Conservation (phyloP, 2,113 vertebrate genomes). For the Chrysemys picta region DNA sequence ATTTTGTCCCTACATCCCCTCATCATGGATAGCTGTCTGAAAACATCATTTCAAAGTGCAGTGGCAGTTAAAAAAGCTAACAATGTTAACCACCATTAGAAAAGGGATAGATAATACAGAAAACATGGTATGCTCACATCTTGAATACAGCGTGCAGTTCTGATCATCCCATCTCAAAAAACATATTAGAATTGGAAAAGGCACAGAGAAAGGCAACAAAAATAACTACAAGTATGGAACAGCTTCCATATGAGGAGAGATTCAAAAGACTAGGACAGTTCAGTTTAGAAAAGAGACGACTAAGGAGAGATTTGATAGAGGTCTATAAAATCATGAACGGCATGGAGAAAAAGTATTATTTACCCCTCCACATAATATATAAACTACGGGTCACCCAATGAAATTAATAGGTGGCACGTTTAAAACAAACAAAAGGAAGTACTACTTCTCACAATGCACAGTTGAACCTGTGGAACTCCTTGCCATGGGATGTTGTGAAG, state of each 20-base stretch:
- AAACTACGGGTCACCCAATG: not conserved
- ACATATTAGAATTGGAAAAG: not conserved
- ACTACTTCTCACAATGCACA: not conserved
- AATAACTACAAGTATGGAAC: not conserved
- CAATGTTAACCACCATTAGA: not conserved
- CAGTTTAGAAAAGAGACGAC: not conserved
- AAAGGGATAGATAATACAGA: not conserved
- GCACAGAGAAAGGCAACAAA: not conserved
- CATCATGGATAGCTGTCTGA: not conserved
- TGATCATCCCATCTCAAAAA: not conserved
- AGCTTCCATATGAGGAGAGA: not conserved
- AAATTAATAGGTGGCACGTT: not conserved
- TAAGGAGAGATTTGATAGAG: not conserved
- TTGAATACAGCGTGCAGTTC: not conserved
- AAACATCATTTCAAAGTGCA: not conserved
- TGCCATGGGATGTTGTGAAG: not conserved
- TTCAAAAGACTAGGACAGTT: not conserved
- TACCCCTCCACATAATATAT: not conserved
- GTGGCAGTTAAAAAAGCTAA: not conserved
- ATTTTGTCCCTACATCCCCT: no score
- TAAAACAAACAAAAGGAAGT: not conserved
- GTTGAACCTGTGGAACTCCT: not conserved
- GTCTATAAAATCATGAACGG: not conserved
- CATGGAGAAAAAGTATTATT: not conserved
- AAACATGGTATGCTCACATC: not conserved